phyloP scores from a whole-genome alignment of 1,140 invertebrate genomes.

The Drosophila orena region DNA sequence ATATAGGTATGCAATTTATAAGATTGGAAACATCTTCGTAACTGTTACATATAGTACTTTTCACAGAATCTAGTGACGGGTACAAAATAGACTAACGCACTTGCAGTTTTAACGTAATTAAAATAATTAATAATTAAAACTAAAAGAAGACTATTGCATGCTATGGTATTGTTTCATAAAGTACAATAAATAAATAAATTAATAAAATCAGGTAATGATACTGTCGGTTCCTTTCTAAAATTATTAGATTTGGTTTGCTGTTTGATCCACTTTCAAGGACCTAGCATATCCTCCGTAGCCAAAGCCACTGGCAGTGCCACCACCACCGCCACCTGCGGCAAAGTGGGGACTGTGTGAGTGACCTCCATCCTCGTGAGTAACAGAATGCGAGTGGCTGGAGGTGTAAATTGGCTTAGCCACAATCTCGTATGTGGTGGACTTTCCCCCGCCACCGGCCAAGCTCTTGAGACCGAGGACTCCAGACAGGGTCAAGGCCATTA shows the following conservation, averaged over 20 bases:
- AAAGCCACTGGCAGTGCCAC: slow-evolving; percentile 86
- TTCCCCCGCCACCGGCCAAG: slow-evolving; percentile 88
- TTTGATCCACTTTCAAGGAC: slow-evolving; percentile 65
- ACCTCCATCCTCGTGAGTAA: slow-evolving; percentile 87
- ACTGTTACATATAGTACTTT: no score
- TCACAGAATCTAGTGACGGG: no score
- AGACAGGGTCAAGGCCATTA: slow-evolving; percentile 92
- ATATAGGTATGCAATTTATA: no score
- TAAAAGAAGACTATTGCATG: neutral
- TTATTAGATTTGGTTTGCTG: slow-evolving; percentile 53
- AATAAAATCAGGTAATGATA: slow-evolving; percentile 32
- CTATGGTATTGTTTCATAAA: slow-evolving; percentile 10
- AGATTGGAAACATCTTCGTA: no score
- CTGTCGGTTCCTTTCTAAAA: slow-evolving; percentile 17
- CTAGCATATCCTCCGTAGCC: slow-evolving; percentile 86
- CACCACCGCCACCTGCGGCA: slow-evolving; percentile 88
- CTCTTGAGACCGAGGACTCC: slow-evolving; percentile 91
- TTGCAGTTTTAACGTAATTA: no score
- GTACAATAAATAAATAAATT: slow-evolving; percentile 55
- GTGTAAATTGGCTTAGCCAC: slow-evolving; percentile 92
- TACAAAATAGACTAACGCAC: no score
- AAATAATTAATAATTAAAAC: no score
- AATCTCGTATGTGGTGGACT: slow-evolving; percentile 93
- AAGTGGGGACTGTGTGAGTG: slow-evolving; percentile 86
- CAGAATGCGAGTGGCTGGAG: slow-evolving; percentile 90